Conservation (phyloP, 1,140 invertebrate genomes). For the Apis florea region DNA sequence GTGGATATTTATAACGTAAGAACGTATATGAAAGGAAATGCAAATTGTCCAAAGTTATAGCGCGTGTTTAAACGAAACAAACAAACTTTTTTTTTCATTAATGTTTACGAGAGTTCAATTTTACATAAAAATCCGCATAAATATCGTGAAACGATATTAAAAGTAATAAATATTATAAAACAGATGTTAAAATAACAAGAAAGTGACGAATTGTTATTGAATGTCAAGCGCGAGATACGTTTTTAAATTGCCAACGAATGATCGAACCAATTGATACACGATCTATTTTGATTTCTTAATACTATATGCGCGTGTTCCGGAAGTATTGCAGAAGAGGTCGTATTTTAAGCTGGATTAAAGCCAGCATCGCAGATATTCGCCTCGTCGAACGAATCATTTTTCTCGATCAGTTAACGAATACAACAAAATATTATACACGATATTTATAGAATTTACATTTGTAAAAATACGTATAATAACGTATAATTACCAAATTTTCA, state of each 20-base stretch:
- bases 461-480: background rate
- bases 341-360: conserved; percentile 19
- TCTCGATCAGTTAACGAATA: background rate
- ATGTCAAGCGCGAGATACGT: too few relatives aligned
- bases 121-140: too few relatives aligned
- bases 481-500: too few relatives aligned
- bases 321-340: conserved; percentile 15
- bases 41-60: too few relatives aligned
- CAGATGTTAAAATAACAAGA: background rate
- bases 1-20: too few relatives aligned
- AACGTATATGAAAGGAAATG: too few relatives aligned
- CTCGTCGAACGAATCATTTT: background rate
- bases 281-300: background rate
- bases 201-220: too few relatives aligned
- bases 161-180: background rate
- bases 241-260: background rate
- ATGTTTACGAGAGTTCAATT: too few relatives aligned
- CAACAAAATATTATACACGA: background rate
- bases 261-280: background rate
- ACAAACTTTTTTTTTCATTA: too few relatives aligned
- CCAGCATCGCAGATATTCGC: background rate
- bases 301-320: background rate
- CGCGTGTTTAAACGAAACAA: too few relatives aligned
- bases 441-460: background rate
- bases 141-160: too few relatives aligned